Evolutionary conservation across 2,113 vertebrate genomes (phyloP).

Genomic region (Chascanopsetta lugubris): DNA sequence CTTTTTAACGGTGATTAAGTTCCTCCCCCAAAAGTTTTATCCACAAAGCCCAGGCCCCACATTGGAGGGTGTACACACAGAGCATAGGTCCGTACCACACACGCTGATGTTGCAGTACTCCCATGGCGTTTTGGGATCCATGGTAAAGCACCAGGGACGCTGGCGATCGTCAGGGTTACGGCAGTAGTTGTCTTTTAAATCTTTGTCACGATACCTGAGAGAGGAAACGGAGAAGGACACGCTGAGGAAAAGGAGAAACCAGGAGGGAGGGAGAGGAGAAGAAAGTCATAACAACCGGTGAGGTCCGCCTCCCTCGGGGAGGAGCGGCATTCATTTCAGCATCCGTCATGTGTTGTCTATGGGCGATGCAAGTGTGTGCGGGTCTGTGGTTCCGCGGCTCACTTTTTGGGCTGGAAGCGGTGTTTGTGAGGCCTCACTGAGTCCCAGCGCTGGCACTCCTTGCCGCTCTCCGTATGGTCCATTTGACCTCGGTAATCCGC

Average conservation of each 20-base stretch:
- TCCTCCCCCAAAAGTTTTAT: not conserved
- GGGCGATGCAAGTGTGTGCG: slow-evolving; percentile 21
- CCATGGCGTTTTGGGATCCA: slow-evolving; percentile 92
- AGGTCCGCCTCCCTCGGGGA: slow-evolving; percentile 45
- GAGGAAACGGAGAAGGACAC: slow-evolving; percentile 48
- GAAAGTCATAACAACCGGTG: slow-evolving; percentile 49
- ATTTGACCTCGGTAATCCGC: slow-evolving; percentile 91
- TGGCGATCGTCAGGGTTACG: slow-evolving; percentile 93
- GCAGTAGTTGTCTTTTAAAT: slow-evolving; percentile 98
- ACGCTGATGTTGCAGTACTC: slow-evolving; percentile 95
- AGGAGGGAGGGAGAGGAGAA: slow-evolving; percentile 49
- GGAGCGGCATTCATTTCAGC: slow-evolving; percentile 44
- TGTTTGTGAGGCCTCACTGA: slow-evolving; percentile 89
- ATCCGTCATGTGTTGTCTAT: slow-evolving; percentile 42
- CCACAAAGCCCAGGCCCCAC: slow-evolving; percentile 1
- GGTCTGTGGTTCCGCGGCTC: slow-evolving; percentile 58
- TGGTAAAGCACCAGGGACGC: slow-evolving; percentile 95
- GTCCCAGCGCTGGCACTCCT: slow-evolving; percentile 96
- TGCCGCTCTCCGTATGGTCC: slow-evolving; percentile 92
- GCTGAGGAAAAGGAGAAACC: too few species aligned
- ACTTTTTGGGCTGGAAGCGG: slow-evolving; percentile 92
- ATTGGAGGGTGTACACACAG: slow-evolving; percentile 1
- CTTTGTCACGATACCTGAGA: slow-evolving; percentile 91
- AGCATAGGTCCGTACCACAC: slow-evolving; percentile 86
- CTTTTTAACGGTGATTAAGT: slow-evolving; percentile 22